Percentiles rank a stretch among this genome's conserved stretches.
Evolutionary conservation across 2,113 vertebrate species (phyloP).

Genomic region (Apeltes quadracus): DNA sequence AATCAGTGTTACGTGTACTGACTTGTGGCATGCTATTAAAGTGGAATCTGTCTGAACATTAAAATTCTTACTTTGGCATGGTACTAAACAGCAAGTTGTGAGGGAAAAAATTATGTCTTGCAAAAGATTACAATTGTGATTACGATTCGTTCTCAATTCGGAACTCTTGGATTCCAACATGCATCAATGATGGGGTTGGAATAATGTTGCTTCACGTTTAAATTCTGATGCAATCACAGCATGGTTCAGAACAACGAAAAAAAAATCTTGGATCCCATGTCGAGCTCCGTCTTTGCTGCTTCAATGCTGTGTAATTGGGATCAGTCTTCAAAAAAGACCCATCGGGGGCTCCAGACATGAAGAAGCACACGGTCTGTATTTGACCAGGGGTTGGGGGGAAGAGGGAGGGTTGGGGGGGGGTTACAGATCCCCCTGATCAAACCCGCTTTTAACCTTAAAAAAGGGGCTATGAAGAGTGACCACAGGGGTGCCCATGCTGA

Average conservation of each 20-base stretch:
- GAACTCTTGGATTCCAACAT: conserved; percentile 8
- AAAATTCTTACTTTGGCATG: background rate
- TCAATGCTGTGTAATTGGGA: conserved; percentile 60
- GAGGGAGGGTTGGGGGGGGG: too few species aligned
- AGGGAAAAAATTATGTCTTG: background rate
- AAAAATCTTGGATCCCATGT: conserved; percentile 9
- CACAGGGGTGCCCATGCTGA: conserved; percentile 59
- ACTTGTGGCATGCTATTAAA: conserved; percentile 25
- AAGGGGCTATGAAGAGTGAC: conserved; percentile 56
- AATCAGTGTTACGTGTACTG: conserved; percentile 45
- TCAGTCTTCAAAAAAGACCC: conserved; percentile 62
- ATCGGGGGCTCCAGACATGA: conserved; percentile 37
- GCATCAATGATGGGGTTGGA: conserved; percentile 31
- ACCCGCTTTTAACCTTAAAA: conserved; percentile 70
- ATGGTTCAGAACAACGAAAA: conserved; percentile 20
- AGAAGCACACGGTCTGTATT: conserved; percentile 49
- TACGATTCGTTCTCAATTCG: conserved; percentile 7
- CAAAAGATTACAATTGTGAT: conserved; percentile 10
- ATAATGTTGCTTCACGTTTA: conserved; percentile 37
- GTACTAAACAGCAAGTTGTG: background rate
- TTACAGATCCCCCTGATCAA: conserved; percentile 68
- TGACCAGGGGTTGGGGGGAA: conserved; percentile 42
- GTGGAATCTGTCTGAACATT: conserved; percentile 29
- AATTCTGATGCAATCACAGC: conserved; percentile 43
- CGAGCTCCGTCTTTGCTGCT: conserved; percentile 40